phyloP scores from a whole-genome alignment of 2,797 vertebrate species.

The Oreonectes daqikongensis region DNA sequence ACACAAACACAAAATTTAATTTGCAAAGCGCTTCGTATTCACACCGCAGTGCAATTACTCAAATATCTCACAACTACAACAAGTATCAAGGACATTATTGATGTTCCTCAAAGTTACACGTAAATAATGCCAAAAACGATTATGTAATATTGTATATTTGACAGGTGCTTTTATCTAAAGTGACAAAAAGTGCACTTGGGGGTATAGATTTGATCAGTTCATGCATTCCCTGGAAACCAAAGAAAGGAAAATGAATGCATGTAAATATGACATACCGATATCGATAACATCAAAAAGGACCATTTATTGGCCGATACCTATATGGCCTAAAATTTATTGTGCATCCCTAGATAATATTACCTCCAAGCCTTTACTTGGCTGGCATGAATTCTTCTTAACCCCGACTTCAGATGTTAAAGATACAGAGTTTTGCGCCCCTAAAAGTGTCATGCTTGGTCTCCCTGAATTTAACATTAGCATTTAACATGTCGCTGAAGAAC shows the following conservation, averaged over 20 bases:
- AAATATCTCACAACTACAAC: constrained; percentile 10
- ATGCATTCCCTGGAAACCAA: neutral
- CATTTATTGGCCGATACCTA: too few species aligned
- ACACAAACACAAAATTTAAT: constrained; percentile 1
- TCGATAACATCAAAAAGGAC: too few species aligned
- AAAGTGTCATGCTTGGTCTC: neutral
- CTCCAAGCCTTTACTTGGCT: constrained; percentile 11
- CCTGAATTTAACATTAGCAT: constrained; percentile 25
- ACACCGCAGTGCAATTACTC: neutral
- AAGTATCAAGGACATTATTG: constrained; percentile 10
- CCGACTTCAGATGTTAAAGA: constrained; percentile 14
- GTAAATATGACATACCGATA: too few species aligned
- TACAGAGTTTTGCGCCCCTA: constrained; percentile 5
- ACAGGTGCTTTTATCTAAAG: neutral
- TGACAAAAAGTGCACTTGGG: neutral
- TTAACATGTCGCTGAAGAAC: constrained; percentile 44
- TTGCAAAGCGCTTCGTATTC: constrained; percentile 11
- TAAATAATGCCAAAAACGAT: neutral
- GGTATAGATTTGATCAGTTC: neutral
- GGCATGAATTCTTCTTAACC: neutral
- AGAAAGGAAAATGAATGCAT: neutral
- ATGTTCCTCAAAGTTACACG: neutral
- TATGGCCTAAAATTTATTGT: too few species aligned
- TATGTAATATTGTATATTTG: neutral
- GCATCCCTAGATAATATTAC: too few species aligned